phyloP scores from a whole-genome alignment of 2,888 invertebrate species.

The Amphipoea oculea region DNA sequence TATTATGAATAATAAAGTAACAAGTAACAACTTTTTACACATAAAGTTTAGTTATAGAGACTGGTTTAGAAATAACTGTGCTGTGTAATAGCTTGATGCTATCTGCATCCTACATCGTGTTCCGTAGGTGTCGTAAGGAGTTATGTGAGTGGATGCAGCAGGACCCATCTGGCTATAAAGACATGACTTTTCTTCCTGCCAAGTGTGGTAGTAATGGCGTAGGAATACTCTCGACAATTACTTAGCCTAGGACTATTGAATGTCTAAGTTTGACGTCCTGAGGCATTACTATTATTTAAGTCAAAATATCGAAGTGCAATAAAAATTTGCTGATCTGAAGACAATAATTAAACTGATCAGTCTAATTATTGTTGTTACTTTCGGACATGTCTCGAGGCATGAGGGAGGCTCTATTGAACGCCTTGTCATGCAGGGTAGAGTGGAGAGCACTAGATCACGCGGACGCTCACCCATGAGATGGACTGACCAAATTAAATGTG shows the following conservation, averaged over 20 bases:
- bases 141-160: conserved; percentile 36
- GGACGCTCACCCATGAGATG: too few relatives aligned
- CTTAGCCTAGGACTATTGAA: not conserved
- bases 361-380: not conserved
- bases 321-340: too few relatives aligned
- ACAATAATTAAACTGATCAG: not conserved
- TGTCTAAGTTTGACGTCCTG: too few relatives aligned
- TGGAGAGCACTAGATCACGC: too few relatives aligned
- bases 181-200: conserved; percentile 9
- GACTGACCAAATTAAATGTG: too few relatives aligned
- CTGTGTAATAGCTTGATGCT: conserved; percentile 44
- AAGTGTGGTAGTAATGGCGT: not conserved
- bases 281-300: too few relatives aligned
- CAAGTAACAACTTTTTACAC: conserved; percentile 38
- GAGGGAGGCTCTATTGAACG: too few relatives aligned
- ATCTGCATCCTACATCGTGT: conserved; percentile 43
- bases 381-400: too few relatives aligned
- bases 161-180: conserved; percentile 25
- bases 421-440: too few relatives aligned
- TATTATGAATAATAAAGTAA: conserved; percentile 49
- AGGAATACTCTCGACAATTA: not conserved
- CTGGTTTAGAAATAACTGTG: conserved; percentile 46
- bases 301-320: too few relatives aligned
- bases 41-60: conserved; percentile 31
- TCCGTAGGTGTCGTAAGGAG: conserved; percentile 36